These are phyloP conservation scores for Hylaeus anthracinus DNA, from an alignment of 1,140 invertebrate genomes.

Conservation along the genomic window DNA sequence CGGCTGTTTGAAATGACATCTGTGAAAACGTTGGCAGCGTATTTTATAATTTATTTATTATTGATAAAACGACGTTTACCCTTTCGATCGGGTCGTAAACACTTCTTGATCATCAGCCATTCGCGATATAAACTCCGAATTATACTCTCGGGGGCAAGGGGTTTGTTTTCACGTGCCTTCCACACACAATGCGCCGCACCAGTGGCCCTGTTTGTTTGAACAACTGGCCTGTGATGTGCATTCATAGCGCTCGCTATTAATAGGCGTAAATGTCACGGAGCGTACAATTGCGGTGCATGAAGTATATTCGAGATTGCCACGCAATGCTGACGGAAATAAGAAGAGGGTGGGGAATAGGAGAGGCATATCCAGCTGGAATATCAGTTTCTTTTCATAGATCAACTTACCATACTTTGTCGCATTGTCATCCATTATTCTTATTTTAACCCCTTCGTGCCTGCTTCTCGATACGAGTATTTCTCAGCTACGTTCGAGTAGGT, in stretches of 20 bases:
- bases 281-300: constrained; percentile 69
- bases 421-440: no score
- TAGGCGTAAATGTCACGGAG: constrained; percentile 69
- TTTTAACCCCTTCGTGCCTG: no score
- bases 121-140: constrained; percentile 53
- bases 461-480: no score
- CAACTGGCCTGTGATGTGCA: constrained; percentile 48
- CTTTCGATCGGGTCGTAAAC: background rate
- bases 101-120: constrained; percentile 1
- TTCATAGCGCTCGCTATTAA: constrained; percentile 68
- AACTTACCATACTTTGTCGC: constrained; percentile 27
- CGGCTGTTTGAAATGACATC: no score
- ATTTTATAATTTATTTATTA: background rate
- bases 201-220: constrained; percentile 59
- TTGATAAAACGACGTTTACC: no score
- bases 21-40: background rate
- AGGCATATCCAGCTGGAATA: constrained; percentile 52
- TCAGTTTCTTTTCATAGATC: constrained; percentile 79
- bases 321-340: constrained; percentile 54
- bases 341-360: constrained; percentile 9
- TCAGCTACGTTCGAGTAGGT: no score
- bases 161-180: constrained; percentile 61
- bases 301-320: constrained; percentile 72
- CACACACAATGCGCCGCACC: constrained; percentile 24
- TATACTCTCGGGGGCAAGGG: constrained; percentile 15